A percentile compares a stretch with the other conserved stretches of the same genome.
phyloP scores from a whole-genome alignment of 1,140 invertebrate species.

The Coptotermes formosanus region DNA sequence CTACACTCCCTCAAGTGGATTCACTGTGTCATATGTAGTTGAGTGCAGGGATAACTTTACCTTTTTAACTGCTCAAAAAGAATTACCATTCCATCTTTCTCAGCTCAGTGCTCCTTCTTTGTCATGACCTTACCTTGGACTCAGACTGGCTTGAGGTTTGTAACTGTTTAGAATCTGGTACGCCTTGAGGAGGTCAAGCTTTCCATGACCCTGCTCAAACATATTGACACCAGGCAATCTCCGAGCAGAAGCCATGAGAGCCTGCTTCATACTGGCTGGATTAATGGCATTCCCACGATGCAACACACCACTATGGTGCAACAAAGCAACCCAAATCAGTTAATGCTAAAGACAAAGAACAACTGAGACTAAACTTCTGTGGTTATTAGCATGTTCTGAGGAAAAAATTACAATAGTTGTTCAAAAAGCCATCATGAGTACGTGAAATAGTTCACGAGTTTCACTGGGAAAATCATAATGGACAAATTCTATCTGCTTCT shows the following conservation, averaged over 20 bases:
- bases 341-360: no score
- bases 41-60: neutral
- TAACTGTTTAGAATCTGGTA: constrained; percentile 79
- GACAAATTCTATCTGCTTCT: no score
- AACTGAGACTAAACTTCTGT: no score
- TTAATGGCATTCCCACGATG: constrained; percentile 65
- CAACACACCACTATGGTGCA: constrained; percentile 40
- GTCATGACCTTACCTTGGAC: constrained; percentile 54
- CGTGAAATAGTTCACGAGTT: no score
- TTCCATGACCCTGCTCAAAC: constrained; percentile 96
- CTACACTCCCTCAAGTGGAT: no score
- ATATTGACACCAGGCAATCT: constrained; percentile 84
- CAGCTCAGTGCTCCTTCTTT: neutral
- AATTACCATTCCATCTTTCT: no score
- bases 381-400: no score
- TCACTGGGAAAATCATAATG: no score
- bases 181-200: constrained; percentile 84
- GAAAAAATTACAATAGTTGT: no score
- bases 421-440: no score
- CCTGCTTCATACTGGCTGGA: constrained; percentile 93
- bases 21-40: no score
- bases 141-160: constrained; percentile 73
- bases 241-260: constrained; percentile 82
- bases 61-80: no score
- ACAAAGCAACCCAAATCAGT: neutral